phyloP scores from a whole-genome alignment of 2,797 vertebrate genomes.

The Zalophus californianus region DNA sequence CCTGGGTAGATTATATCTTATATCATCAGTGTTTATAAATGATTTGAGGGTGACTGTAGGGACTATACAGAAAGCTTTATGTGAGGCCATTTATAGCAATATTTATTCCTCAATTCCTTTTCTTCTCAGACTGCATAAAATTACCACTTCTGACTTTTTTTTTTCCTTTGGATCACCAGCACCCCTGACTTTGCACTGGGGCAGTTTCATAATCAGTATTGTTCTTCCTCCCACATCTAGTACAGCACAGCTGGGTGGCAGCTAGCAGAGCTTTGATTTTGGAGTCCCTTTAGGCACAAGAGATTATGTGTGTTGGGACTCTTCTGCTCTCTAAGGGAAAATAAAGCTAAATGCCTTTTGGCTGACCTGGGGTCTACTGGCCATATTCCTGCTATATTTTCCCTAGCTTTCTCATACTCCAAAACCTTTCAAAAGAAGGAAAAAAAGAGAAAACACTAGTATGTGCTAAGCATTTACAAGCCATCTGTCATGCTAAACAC shows the following conservation, averaged over 20 bases:
- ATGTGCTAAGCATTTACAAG: background rate
- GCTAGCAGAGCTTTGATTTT: background rate
- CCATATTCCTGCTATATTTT: background rate
- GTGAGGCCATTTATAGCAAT: background rate
- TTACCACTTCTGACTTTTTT: background rate
- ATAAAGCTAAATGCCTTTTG: background rate
- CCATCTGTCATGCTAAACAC: background rate
- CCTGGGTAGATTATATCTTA: background rate
- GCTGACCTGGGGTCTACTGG: background rate
- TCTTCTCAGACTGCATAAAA: conserved; percentile 37
- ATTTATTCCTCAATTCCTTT: background rate
- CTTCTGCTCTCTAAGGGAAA: background rate
- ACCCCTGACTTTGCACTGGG: background rate
- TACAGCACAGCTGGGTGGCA: background rate
- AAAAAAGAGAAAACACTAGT: background rate
- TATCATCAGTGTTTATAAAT: background rate
- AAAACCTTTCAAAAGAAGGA: background rate
- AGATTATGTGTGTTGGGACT: background rate
- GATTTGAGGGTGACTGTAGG: background rate
- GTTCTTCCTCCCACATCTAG: background rate
- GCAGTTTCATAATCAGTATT: background rate
- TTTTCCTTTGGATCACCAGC: background rate
- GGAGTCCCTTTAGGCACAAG: background rate
- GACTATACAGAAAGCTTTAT: background rate
- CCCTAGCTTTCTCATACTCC: background rate